phyloP scores from a whole-genome alignment of 1,140 invertebrate species.

The Leguminivora glycinivorella region DNA sequence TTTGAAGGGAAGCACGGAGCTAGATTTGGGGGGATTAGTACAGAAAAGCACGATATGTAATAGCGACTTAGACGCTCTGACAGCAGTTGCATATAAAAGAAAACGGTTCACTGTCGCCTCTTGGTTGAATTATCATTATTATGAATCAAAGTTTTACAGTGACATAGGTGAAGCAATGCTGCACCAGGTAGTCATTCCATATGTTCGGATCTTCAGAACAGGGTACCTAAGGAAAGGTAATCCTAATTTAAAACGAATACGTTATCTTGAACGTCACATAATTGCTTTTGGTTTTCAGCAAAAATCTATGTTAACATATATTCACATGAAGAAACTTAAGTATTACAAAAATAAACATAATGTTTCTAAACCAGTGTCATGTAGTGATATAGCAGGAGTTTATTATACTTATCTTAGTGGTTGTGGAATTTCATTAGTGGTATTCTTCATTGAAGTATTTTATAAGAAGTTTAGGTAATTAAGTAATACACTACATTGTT shows the following conservation, averaged over 20 bases:
- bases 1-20: neutral
- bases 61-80: neutral
- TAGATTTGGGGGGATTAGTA: neutral
- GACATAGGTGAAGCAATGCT: neutral
- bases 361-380: neutral
- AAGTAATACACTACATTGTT: too few species aligned
- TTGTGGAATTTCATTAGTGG: neutral
- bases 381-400: neutral
- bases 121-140: neutral
- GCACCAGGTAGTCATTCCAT: neutral
- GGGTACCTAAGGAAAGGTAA: conserved; percentile 17
- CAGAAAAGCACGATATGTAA: neutral
- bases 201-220: neutral
- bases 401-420: conserved; percentile 17
- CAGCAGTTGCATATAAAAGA: conserved; percentile 1
- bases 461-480: neutral
- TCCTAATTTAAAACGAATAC: conserved; percentile 25
- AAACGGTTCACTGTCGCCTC: neutral
- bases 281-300: conserved; percentile 4
- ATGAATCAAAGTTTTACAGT: neutral
- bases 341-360: neutral
- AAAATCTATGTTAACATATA: neutral
- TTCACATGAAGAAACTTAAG: conserved; percentile 15
- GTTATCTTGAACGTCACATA: conserved; percentile 14
- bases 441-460: conserved; percentile 16